A percentile compares a stretch with the other conserved stretches of the same genome.
These are phyloP conservation scores for Calephelis perditalis DNA, from an alignment of 2,888 invertebrate genomes.

Conservation along the genomic window DNA sequence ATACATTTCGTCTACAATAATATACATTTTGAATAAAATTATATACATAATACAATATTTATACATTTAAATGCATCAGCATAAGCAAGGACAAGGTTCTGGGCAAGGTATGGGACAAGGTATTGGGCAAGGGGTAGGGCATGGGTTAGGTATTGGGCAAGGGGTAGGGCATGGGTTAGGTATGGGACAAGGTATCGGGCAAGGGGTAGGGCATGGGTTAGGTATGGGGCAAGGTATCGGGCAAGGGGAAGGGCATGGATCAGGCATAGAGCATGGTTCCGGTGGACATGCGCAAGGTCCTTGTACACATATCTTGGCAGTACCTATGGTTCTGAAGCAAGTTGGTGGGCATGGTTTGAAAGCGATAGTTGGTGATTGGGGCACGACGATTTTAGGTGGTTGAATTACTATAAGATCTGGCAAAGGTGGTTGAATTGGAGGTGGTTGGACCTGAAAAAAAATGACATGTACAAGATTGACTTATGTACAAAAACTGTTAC, in stretches of 20 bases:
- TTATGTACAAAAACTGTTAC: no score
- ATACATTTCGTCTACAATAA: not conserved
- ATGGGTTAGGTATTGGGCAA: slow-evolving; percentile 14
- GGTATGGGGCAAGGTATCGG: slow-evolving; percentile 18
- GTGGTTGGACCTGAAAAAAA: slow-evolving; percentile 48
- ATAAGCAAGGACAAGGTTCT: not conserved
- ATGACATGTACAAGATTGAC: not conserved
- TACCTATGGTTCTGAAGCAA: slow-evolving; percentile 43
- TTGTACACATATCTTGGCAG: slow-evolving; percentile 34
- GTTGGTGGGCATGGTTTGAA: slow-evolving; percentile 51
- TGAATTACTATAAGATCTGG: slow-evolving; percentile 43
- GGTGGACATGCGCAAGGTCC: slow-evolving; percentile 18
- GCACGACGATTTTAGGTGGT: slow-evolving; percentile 52
- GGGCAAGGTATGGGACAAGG: slow-evolving; percentile 13
- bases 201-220: slow-evolving; percentile 10
- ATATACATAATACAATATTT: not conserved
- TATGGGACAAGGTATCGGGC: slow-evolving; percentile 18
- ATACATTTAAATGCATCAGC: not conserved
- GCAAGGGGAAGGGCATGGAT: slow-evolving; percentile 20
- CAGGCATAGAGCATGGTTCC: slow-evolving; percentile 19
- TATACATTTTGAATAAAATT: no score
- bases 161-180: slow-evolving; percentile 13
- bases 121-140: not conserved
- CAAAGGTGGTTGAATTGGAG: slow-evolving; percentile 40
- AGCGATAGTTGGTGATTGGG: slow-evolving; percentile 50